Evolutionary conservation across 2,888 invertebrate species (phyloP), one percentile per base, ranked within the genome.

Genomic region (Ectobius pallidus): DNA sequence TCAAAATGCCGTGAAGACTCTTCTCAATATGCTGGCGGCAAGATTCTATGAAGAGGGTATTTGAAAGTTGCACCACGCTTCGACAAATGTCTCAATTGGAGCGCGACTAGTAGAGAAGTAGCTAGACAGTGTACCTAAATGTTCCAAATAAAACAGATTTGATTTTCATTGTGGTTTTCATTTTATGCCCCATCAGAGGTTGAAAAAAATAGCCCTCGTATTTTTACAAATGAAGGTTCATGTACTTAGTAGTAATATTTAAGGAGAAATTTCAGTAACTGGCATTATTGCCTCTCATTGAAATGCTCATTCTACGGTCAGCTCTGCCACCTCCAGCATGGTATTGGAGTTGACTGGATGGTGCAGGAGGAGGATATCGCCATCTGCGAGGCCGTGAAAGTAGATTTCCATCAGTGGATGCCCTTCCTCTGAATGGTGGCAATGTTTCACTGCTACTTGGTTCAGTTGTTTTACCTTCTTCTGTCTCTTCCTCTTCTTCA

Each of bases 251-350:
- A 44, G 44, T 44, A n/a, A 44, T 58, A 58, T 58, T 22, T 4
- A 6, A 6, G 22, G n/a, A n/a, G n/a, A n/a, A n/a, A 18, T n/a
- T 49, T 61, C 78, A 84, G 78, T 82, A 85, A 78, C 84, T 88
- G 18, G 87, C 84, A 76, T 88, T 88, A 79, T 87, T 88, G 69
- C 91, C 91, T 74, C 87, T 84, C 87, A 92, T 91, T 49, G 92
- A 92, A 75, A 93, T 92, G 80, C 92, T 92, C 91, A 93, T 92
- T 75, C 93, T 85, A 42, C 92, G 85, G 63, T 89, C 88, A 0
- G 88, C 86, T 3, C 85, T 84, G 87, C 69, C 72, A 85, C 75
- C 83, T 86, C 69, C 73, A 85, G 74, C 83, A 84, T 39, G 82
- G 79, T 63, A 42, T n/a, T 55, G 71, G 16, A 44, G 70, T 2